Conservation (phyloP, 2,797 vertebrate species). For the Alectoris magna region DNA sequence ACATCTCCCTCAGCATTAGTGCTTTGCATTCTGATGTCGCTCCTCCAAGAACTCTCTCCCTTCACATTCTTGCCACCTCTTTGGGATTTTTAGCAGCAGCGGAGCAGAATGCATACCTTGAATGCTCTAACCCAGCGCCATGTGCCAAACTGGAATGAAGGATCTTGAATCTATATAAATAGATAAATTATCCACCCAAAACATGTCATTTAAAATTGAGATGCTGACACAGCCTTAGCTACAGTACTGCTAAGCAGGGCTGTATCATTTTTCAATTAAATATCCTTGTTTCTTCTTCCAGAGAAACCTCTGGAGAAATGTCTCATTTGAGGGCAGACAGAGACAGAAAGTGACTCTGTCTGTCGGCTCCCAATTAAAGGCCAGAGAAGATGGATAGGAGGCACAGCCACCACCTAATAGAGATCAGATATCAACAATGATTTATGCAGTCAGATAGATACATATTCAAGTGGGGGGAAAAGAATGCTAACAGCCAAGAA, state of each 20-base stretch:
- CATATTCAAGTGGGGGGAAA: neutral
- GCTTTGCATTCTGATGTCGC: slow-evolving; percentile 59
- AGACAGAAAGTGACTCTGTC: slow-evolving; percentile 1
- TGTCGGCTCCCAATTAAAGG: slow-evolving; percentile 22
- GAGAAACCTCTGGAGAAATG: slow-evolving; percentile 50
- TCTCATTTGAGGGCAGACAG: slow-evolving; percentile 25
- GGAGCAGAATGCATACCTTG: neutral
- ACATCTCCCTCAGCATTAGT: slow-evolving; percentile 67
- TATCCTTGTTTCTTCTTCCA: slow-evolving; percentile 23
- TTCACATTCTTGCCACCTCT: neutral
- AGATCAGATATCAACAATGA: slow-evolving; percentile 10
- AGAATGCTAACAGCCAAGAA: neutral
- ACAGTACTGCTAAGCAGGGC: slow-evolving; percentile 3
- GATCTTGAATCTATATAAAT: slow-evolving; percentile 49
- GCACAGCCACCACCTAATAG: neutral
- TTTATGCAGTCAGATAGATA: neutral
- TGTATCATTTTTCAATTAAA: slow-evolving; percentile 50
- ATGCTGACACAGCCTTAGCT: slow-evolving; percentile 56
- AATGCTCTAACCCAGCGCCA: neutral
- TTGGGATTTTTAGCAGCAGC: slow-evolving; percentile 16
- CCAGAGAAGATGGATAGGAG: neutral
- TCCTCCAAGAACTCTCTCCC: neutral
- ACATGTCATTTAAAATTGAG: slow-evolving; percentile 54
- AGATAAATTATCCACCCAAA: slow-evolving; percentile 47
- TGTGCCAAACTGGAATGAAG: slow-evolving; percentile 39